These are phyloP conservation scores for Drosophila stalkeri DNA, from an alignment of 2,888 invertebrate species.

Conservation along the genomic window DNA sequence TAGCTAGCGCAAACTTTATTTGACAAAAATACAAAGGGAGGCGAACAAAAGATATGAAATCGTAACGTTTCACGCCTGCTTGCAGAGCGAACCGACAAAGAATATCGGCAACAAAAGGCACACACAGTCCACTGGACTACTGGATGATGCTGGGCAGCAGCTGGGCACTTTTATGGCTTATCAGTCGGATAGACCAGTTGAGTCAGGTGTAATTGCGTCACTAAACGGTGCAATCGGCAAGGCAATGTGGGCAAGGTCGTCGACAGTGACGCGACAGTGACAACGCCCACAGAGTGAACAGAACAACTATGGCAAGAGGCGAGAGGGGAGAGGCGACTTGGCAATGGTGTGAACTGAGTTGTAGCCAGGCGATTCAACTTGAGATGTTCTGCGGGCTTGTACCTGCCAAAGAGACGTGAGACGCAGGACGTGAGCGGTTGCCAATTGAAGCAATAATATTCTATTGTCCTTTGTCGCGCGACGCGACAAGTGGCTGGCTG, in stretches of 20 bases:
- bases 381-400: slow-evolving; percentile 47
- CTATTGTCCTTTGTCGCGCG: slow-evolving; percentile 66
- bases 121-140: slow-evolving; percentile 46
- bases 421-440: slow-evolving; percentile 47
- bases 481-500: slow-evolving; percentile 70
- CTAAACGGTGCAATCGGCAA: slow-evolving; percentile 38
- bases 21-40: slow-evolving; percentile 31
- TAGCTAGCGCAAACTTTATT: slow-evolving; percentile 39
- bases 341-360: slow-evolving; percentile 67
- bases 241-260: slow-evolving; percentile 36
- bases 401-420: slow-evolving; percentile 30
- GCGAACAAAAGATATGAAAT: slow-evolving; percentile 71
- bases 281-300: slow-evolving; percentile 24
- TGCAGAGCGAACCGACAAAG: slow-evolving; percentile 62
- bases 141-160: slow-evolving; percentile 31
- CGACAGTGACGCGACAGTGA: slow-evolving; percentile 24
- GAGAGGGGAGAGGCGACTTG: slow-evolving; percentile 28
- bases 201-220: slow-evolving; percentile 75
- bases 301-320: slow-evolving; percentile 2
- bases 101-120: slow-evolving; percentile 26
- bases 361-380: slow-evolving; percentile 72
- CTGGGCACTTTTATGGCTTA: slow-evolving; percentile 56
- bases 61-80: slow-evolving; percentile 75
- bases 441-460: slow-evolving; percentile 79
- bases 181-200: slow-evolving; percentile 30